These are phyloP conservation scores for Misgurnus anguillicaudatus DNA, from an alignment of 2,113 vertebrate genomes.

Conservation along the genomic window DNA sequence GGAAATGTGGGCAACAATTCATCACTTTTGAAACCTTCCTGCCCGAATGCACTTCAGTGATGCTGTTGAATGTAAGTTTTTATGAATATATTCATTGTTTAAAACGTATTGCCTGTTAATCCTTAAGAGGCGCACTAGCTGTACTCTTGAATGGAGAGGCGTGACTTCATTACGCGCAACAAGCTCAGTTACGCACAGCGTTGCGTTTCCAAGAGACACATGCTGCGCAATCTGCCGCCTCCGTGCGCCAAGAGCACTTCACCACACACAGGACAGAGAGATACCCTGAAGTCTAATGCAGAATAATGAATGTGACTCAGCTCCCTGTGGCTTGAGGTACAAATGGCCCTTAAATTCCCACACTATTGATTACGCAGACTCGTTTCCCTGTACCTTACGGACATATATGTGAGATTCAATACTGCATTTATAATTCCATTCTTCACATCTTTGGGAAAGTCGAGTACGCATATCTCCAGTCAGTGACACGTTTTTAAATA, in stretches of 20 bases:
- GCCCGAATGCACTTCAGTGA: no score
- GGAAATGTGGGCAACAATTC: no score
- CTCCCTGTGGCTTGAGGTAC: background rate
- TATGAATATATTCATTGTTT: no score
- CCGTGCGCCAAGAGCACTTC: constrained; percentile 21
- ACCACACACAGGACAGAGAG: background rate
- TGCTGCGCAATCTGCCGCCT: constrained; percentile 40
- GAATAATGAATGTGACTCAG: background rate
- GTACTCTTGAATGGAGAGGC: background rate
- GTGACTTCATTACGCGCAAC: constrained; percentile 1
- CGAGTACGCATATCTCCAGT: background rate
- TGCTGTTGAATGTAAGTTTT: no score
- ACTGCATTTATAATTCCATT: background rate
- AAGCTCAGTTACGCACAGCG: constrained; percentile 3
- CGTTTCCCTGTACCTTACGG: background rate
- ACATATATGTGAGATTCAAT: background rate
- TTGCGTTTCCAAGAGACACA: constrained; percentile 24
- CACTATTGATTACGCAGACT: background rate
- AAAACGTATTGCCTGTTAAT: no score
- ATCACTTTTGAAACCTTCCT: no score
- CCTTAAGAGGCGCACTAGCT: no score
- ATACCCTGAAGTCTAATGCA: constrained; percentile 1
- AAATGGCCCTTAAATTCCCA: constrained; percentile 6
- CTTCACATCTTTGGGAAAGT: background rate
- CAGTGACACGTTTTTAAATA: background rate